Base-by-base conservation (phyloP, 2,888 invertebrate species). In the Lottia gigantea region DNA sequence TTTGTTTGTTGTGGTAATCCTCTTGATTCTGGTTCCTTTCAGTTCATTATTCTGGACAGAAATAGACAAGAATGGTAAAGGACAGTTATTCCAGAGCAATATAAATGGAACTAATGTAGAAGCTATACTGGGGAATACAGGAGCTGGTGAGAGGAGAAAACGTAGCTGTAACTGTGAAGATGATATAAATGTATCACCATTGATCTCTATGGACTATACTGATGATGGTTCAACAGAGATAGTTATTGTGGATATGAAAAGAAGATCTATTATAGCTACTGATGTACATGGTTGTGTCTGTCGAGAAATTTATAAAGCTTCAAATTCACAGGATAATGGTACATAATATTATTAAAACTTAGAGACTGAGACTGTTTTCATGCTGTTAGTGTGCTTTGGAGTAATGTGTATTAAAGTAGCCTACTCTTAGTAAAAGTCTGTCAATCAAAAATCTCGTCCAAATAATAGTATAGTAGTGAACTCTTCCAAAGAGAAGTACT, bases 141-240 rank as follows among this genome's bases (percentile, higher is more conserved):
- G 19, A 16, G 8, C 31, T 63, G 11, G n/a, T 6, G 26, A 26
- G 8, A 63, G 64, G 16, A 26, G 31, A 11, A 63, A 26, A 63
- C 12, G 64, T 25, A 71, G 46, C 46, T 95, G 95, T 81, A 92
- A 92, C 0, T 74, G 75, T 66, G n/a, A 67, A 0, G 45, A 71
- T 0, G 90, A 91, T 75, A 91, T 92, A 19, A 90, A 91, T 76
- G 91, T 94, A 3, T 92, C 92, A 11, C 91, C 91, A 73, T 90
- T 91, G 0, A 92, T 94, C 82, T 91, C 92, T 0, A 89, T 95
- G 15, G 94, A 95, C 82, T 91, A 93, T 85, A 92, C 93, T 0
- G 90, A 90, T 72, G 78, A 80, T 31, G 79, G 79, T 3, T 64
- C 76, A 14, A 82, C 79, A 31, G 81, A 82, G 66, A 74, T 84